These are phyloP conservation scores for Egretta garzetta DNA, from an alignment of 2,113 vertebrate species.

Conservation along the genomic window DNA sequence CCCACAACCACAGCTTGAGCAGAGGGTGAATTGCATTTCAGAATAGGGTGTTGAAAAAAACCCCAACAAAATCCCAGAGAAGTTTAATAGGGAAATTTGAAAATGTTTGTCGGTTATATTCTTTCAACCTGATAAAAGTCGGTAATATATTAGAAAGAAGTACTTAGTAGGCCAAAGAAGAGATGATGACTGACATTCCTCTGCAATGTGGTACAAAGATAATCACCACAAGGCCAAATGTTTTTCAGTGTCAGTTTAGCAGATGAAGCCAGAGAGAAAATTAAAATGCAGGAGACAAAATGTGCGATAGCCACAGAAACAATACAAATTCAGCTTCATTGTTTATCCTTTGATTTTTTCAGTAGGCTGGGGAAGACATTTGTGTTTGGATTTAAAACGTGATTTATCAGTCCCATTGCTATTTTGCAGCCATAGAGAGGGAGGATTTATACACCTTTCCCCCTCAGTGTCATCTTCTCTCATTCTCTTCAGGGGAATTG, in stretches of 20 bases:
- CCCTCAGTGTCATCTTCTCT: background rate
- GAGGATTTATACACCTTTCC: background rate
- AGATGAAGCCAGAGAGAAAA: slow-evolving; percentile 28
- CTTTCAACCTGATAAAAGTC: background rate
- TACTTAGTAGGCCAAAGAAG: background rate
- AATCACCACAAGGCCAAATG: background rate
- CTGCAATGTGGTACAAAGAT: background rate
- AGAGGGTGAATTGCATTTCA: background rate
- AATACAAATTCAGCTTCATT: slow-evolving; percentile 17
- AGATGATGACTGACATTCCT: background rate
- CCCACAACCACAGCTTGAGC: background rate
- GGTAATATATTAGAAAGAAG: background rate
- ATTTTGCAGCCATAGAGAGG: background rate
- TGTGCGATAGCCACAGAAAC: background rate
- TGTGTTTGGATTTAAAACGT: background rate
- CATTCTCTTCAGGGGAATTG: background rate
- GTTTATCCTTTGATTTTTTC: slow-evolving; percentile 1
- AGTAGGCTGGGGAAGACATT: background rate
- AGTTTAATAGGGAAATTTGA: background rate
- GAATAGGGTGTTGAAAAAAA: background rate
- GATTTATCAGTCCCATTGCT: background rate
- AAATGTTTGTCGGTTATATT: background rate
- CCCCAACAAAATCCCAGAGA: background rate
- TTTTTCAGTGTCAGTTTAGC: background rate
- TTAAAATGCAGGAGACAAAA: background rate